These are phyloP conservation scores for Cybosia mesomella DNA, from an alignment of 2,888 invertebrate species.

Conservation along the genomic window DNA sequence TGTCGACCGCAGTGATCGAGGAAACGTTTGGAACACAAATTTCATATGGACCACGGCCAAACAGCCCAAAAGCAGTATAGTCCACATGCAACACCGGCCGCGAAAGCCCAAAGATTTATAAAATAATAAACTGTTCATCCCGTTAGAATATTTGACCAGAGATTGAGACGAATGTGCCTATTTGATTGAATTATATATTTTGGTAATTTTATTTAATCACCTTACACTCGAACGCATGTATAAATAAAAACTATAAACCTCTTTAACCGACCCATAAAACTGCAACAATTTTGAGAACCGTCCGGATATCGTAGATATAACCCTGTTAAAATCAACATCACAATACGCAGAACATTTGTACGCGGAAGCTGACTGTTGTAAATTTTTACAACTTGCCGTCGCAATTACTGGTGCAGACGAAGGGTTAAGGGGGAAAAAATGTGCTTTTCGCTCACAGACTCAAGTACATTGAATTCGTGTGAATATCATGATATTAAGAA, in stretches of 20 bases:
- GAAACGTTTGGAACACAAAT: no score
- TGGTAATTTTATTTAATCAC: not conserved
- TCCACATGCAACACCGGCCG: no score
- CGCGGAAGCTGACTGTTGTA: constrained; percentile 78
- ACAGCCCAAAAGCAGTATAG: no score
- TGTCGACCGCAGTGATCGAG: no score
- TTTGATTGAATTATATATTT: not conserved
- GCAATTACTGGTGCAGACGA: constrained; percentile 67
- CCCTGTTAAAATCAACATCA: constrained; percentile 74
- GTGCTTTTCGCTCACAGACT: constrained; percentile 19
- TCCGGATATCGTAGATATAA: constrained; percentile 65
- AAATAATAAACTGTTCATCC: not conserved
- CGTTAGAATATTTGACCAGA: not conserved
- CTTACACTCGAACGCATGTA: not conserved
- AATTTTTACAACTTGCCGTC: constrained; percentile 80
- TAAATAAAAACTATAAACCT: constrained; percentile 11
- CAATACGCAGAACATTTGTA: constrained; percentile 71
- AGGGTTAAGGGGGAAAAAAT: constrained; percentile 63
- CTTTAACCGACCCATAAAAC: constrained; percentile 42
- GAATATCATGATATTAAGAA: not conserved
- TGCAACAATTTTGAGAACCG: constrained; percentile 64
- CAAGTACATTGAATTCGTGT: constrained; percentile 22
- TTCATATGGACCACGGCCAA: no score
- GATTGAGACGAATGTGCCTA: not conserved
- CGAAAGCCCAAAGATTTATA: no score